Conservation (phyloP, 2,797 vertebrate species). For the Huso huso region DNA sequence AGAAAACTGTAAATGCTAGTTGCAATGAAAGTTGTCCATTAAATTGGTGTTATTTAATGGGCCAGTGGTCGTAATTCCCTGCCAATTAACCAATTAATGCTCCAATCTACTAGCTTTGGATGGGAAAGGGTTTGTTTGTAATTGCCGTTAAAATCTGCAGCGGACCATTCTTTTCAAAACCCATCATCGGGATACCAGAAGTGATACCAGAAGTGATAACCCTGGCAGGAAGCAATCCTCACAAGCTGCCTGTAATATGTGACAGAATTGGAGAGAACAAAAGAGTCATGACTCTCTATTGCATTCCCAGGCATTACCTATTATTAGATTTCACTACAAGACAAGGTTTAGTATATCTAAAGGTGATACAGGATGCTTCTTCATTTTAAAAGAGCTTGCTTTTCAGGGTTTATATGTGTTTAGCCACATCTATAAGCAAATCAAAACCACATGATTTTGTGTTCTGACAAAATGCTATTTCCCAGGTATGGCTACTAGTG, state of each 20-base stretch:
- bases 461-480: no score
- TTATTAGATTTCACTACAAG: no score
- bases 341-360: no score
- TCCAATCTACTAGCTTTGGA: neutral
- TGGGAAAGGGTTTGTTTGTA: conserved; percentile 4
- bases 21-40: neutral
- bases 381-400: no score
- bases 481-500: no score
- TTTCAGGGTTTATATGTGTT: no score
- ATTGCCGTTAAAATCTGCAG: conserved; percentile 1
- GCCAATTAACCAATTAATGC: neutral
- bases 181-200: conserved; percentile 7
- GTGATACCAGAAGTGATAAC: conserved; percentile 9
- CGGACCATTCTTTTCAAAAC: neutral
- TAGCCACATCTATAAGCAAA: no score
- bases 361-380: no score
- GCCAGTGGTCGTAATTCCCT: neutral
- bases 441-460: no score
- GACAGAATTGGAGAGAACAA: neutral
- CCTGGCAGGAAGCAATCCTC: conserved; percentile 11
- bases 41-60: neutral
- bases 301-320: no score
- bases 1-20: neutral
- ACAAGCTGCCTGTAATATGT: conserved; percentile 5
- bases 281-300: no score